Evolutionary conservation across 2,797 vertebrate species (phyloP).

Genomic region (Spinus pinus): DNA sequence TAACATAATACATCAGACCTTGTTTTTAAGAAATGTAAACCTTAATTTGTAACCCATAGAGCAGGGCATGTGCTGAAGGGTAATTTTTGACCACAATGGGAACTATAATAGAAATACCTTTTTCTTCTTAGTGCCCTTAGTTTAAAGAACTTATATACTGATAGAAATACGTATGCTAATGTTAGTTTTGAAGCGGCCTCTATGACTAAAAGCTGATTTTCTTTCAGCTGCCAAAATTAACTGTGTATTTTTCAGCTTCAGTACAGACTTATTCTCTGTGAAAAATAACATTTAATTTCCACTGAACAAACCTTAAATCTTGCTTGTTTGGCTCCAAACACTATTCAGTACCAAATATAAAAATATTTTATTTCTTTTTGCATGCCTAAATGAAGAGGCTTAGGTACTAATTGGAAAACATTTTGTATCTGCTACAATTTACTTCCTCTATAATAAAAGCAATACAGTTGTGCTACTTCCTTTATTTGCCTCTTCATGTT

Average conservation of each 20-base stretch:
- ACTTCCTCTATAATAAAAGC: background rate
- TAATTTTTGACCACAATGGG: background rate
- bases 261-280: background rate
- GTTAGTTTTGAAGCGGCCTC: background rate
- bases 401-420: background rate
- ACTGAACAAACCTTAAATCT: background rate
- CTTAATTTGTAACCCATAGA: background rate
- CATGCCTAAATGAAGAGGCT: background rate
- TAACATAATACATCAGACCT: background rate
- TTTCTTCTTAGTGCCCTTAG: background rate
- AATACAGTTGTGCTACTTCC: background rate
- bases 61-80: fast-evolving
- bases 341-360: background rate
- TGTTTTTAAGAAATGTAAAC: background rate
- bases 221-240: background rate
- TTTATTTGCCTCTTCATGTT: background rate
- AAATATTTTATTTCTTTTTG: background rate
- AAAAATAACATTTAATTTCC: background rate
- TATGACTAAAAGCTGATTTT: background rate
- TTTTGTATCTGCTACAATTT: background rate
- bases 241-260: background rate
- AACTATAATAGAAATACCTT: background rate
- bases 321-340: background rate
- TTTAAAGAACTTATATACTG: background rate
- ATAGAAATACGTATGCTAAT: background rate